Evolutionary conservation across 2,888 invertebrate genomes (phyloP).

Genomic region (Cistogaster globosa): DNA sequence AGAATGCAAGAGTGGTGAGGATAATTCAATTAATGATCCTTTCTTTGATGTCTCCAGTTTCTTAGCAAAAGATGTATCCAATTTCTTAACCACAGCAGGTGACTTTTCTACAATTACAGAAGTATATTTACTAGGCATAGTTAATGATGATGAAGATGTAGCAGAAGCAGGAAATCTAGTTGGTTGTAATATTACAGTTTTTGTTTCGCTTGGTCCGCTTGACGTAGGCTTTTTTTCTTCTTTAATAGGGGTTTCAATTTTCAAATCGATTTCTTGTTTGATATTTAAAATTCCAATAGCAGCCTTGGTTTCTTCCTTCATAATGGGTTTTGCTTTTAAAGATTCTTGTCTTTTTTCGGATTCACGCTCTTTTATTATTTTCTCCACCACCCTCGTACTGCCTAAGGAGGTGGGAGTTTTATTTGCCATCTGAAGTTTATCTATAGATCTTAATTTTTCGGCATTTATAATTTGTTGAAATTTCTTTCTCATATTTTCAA

Average conservation of each 20-base stretch:
- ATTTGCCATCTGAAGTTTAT: constrained; percentile 71
- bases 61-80: constrained; percentile 62
- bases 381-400: constrained; percentile 77
- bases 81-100: constrained; percentile 69
- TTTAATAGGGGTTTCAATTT: constrained; percentile 64
- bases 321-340: constrained; percentile 75
- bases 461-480: constrained; percentile 78
- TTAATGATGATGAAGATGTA: constrained; percentile 28
- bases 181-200: constrained; percentile 73
- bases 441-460: constrained; percentile 75
- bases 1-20: constrained; percentile 34
- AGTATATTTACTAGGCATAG: constrained; percentile 73
- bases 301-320: constrained; percentile 70
- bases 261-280: constrained; percentile 68
- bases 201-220: constrained; percentile 71
- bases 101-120: constrained; percentile 80
- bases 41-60: constrained; percentile 71
- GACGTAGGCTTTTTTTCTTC: constrained; percentile 72
- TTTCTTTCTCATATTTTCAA: constrained; percentile 79
- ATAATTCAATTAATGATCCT: constrained; percentile 38
- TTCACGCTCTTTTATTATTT: constrained; percentile 77
- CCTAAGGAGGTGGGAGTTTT: constrained; percentile 68
- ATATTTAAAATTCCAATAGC: constrained; percentile 43
- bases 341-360: constrained; percentile 78
- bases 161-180: constrained; percentile 73